Evolutionary conservation across 2,797 vertebrate genomes (phyloP), one percentile per base, ranked within the genome.

Genomic region (Sparidentex hasta): DNA sequence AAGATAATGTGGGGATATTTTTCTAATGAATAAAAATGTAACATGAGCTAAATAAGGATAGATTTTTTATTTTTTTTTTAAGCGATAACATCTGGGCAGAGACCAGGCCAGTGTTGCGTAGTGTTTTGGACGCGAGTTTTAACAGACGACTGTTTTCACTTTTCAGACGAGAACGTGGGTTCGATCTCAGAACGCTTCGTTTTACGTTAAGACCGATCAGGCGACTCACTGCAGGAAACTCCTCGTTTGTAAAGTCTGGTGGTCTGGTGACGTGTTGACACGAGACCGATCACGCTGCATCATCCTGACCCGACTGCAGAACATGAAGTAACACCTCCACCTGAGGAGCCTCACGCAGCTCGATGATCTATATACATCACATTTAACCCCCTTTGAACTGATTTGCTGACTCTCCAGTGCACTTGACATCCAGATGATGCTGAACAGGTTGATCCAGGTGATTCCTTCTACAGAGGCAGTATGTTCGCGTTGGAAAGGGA

Each of bases 21-120:
- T 78, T 75, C 8, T 61, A 47, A 80, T 76, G 70, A 65, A 51
- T 79, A 70, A 48, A 69, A 75, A 55, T 62, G 29, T 73, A 68
- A 65, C 71, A 57, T 69, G 68, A 74, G 71, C 52, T 68, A 7
- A 58, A 50, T 43, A 33, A 76, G 44, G 38, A 65, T 33, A 63
- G 56, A 65, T 65, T 78, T 80, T 54, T 54, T 18, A 27, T 27
- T 27, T 27, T 27, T 47, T 76, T 71, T 85, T 67, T 63, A 83
- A 88, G 69, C 67, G 66, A 64, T 74, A 81, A 77, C 84, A 84
- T 82, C 67, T 87, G 82, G 64, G 74, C 21, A 29, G 41, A 14
- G 47, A 58, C 3, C 23, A 27, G 55, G 70, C 72, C 80, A 63
- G 44, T 50, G 29, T 70, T 51, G 29, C 43, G 18, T 51, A 65